phyloP scores from a whole-genome alignment of 2,888 invertebrate genomes.

The Horisme vitalbata region DNA sequence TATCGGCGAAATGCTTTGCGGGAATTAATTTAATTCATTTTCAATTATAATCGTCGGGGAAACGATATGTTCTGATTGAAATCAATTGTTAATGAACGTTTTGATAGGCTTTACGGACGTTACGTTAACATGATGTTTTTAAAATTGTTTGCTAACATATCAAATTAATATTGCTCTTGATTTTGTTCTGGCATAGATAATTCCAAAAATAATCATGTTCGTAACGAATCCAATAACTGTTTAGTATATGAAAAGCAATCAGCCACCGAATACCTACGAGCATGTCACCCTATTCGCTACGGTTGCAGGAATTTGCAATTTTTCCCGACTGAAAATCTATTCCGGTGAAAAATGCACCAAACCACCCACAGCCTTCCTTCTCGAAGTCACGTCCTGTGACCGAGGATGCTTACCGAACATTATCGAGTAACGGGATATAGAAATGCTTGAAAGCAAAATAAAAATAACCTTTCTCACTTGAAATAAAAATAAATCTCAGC shows the following conservation, averaged over 20 bases:
- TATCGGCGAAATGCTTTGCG: slow-evolving; percentile 50
- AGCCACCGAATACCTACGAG: slow-evolving; percentile 50
- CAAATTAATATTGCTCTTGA: too few species aligned
- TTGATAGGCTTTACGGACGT: too few species aligned
- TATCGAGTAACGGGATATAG: slow-evolving; percentile 43
- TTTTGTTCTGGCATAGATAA: too few species aligned
- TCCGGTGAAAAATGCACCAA: slow-evolving; percentile 61
- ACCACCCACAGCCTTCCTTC: slow-evolving; percentile 46
- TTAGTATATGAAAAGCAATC: slow-evolving; percentile 50
- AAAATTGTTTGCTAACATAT: not conserved
- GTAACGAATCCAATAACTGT: not conserved
- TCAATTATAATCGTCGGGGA: slow-evolving; percentile 53
- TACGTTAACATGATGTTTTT: slow-evolving; percentile 2
- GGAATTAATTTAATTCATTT: slow-evolving; percentile 55
- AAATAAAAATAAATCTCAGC: slow-evolving; percentile 2
- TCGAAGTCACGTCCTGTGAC: slow-evolving; percentile 69
- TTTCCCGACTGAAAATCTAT: slow-evolving; percentile 59
- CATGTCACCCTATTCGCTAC: slow-evolving; percentile 47
- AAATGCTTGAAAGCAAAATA: slow-evolving; percentile 9
- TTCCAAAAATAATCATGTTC: not conserved
- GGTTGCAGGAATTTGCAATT: slow-evolving; percentile 66
- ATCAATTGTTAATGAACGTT: slow-evolving; percentile 20
- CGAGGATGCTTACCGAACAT: slow-evolving; percentile 56
- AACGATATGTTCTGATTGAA: slow-evolving; percentile 45
- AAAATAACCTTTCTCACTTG: not conserved